phyloP scores from a whole-genome alignment of 1,140 invertebrate genomes.

The Oryctes rhinoceros region DNA sequence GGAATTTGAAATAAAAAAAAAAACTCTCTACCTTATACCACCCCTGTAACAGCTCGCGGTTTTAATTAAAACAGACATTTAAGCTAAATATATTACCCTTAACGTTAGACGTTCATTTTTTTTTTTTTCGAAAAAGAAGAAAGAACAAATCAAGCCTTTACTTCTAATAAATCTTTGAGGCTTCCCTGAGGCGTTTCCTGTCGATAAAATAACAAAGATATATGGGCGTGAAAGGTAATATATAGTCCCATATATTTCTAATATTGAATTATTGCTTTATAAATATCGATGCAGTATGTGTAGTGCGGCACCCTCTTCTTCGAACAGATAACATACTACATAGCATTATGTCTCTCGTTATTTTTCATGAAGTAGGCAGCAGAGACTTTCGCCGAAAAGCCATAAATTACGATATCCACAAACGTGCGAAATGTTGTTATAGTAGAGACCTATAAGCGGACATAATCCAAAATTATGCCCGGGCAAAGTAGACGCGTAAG shows the following conservation, averaged over 20 bases:
- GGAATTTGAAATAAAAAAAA: too few species aligned
- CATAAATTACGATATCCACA: background rate
- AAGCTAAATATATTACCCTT: too few species aligned
- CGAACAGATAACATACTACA: background rate
- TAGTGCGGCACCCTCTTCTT: background rate
- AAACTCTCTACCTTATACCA: too few species aligned
- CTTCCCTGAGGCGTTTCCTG: background rate
- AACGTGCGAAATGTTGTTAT: background rate
- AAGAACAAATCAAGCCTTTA: too few species aligned
- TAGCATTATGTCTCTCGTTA: background rate
- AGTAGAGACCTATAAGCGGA: background rate
- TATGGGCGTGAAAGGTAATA: background rate
- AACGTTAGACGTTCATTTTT: too few species aligned
- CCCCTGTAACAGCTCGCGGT: too few species aligned
- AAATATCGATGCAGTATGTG: background rate
- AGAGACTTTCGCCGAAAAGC: background rate
- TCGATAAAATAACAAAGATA: background rate
- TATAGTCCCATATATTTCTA: conserved; percentile 10
- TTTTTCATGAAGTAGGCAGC: background rate
- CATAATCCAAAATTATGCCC: background rate
- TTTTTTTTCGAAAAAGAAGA: too few species aligned
- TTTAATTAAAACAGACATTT: too few species aligned
- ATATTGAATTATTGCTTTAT: conserved; percentile 16
- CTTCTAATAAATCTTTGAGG: too few species aligned
- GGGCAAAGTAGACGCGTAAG: too few species aligned